Percentiles rank a stretch among this genome's conserved stretches.
phyloP scores from a whole-genome alignment of 2,888 invertebrate genomes.

The Cephus spinipes region DNA sequence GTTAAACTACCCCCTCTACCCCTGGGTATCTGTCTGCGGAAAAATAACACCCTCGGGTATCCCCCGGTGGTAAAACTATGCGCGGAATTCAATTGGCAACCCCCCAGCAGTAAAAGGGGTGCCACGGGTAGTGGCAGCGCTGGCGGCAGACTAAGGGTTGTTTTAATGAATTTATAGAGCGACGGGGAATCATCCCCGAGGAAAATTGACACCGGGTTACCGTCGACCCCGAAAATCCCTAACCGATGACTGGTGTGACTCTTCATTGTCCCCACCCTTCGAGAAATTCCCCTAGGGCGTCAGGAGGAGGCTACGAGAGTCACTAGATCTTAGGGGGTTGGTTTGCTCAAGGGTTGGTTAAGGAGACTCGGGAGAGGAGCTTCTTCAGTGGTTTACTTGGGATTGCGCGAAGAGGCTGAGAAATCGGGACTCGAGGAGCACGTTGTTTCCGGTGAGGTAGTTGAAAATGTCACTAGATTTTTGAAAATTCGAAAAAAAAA shows the following conservation, averaged over 20 bases:
- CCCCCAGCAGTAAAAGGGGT: not conserved
- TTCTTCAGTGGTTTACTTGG: not conserved
- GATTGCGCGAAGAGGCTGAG: not conserved
- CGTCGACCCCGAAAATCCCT: not conserved
- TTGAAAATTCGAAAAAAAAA: not conserved
- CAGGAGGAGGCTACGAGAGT: not conserved
- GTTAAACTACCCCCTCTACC: not conserved
- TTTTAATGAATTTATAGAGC: slow-evolving; percentile 59
- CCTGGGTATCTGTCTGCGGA: not conserved
- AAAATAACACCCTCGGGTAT: not conserved
- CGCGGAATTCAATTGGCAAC: slow-evolving; percentile 56
- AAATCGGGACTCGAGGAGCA: not conserved
- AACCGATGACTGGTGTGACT: not conserved
- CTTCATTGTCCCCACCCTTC: not conserved
- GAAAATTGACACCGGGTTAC: not conserved
- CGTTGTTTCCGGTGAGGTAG: not conserved
- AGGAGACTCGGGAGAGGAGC: not conserved
- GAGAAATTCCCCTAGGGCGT: not conserved
- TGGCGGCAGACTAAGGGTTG: slow-evolving; percentile 56
- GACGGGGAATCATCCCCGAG: not conserved
- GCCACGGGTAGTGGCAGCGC: slow-evolving; percentile 10
- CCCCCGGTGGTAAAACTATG: slow-evolving; percentile 36
- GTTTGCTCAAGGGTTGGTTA: not conserved
- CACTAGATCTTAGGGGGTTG: not conserved
- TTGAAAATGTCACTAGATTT: not conserved